Evolutionary conservation across 1,140 invertebrate genomes (phyloP).

Genomic region (Achatina immaculata): DNA sequence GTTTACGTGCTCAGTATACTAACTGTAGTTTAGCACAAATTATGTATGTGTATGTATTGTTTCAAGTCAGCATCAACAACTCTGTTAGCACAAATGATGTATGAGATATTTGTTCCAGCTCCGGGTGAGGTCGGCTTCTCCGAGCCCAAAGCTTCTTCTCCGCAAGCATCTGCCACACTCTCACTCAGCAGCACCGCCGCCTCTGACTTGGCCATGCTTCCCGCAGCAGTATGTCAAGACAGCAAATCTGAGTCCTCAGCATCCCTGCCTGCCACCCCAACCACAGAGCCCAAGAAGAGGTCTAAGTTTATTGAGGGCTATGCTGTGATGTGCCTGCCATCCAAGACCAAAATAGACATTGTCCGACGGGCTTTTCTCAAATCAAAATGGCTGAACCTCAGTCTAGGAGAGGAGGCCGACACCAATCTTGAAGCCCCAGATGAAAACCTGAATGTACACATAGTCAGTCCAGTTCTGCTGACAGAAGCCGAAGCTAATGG

Average conservation of each 20-base stretch:
- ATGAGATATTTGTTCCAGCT: conserved; percentile 61
- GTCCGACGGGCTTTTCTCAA: conserved; percentile 54
- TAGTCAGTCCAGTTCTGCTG: conserved; percentile 44
- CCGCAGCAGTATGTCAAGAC: neutral
- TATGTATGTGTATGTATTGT: too few relatives aligned
- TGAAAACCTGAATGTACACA: conserved; percentile 36
- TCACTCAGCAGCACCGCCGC: too few relatives aligned
- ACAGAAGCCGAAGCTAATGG: conserved; percentile 59
- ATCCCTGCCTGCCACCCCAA: neutral
- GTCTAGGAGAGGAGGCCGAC: conserved; percentile 22
- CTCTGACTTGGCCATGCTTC: neutral
- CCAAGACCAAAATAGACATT: conserved; percentile 65
- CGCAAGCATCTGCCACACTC: neutral
- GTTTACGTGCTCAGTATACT: too few relatives aligned
- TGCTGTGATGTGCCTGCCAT: conserved; percentile 64
- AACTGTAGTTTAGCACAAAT: too few relatives aligned
- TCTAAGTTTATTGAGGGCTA: conserved; percentile 50
- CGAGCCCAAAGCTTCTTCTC: neutral
- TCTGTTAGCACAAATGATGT: too few relatives aligned
- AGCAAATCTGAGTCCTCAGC: neutral
- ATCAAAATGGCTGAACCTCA: conserved; percentile 41
- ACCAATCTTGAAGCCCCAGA: conserved; percentile 25
- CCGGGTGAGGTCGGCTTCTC: neutral
- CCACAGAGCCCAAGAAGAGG: conserved; percentile 34
- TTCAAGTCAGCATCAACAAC: too few relatives aligned